Conservation (phyloP, 2,888 invertebrate species). For the Scelioninae gen. 1 region DNA sequence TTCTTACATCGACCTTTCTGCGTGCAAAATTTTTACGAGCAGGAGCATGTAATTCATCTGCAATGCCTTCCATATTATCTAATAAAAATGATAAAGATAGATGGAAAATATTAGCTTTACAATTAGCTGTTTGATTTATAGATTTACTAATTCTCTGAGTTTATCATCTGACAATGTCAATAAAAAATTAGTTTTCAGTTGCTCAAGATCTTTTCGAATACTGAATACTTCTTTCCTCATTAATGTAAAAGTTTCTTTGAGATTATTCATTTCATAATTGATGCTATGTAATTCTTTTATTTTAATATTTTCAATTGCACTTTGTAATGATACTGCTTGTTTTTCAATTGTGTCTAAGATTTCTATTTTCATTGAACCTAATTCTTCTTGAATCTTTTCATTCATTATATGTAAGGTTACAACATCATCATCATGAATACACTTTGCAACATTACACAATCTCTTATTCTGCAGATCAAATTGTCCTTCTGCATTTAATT, state of each 20-base stretch:
- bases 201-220: too few species aligned
- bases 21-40: neutral
- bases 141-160: too few species aligned
- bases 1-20: neutral
- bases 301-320: neutral
- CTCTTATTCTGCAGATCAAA: slow-evolving; percentile 10
- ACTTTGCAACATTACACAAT: neutral
- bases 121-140: too few species aligned
- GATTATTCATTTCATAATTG: too few species aligned
- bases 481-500: slow-evolving; percentile 5
- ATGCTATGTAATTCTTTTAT: neutral
- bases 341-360: neutral
- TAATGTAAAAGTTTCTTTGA: too few species aligned
- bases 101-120: neutral
- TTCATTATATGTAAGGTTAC: neutral
- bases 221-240: too few species aligned
- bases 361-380: neutral
- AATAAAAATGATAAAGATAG: neutral
- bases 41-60: neutral
- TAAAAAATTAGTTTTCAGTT: too few species aligned
- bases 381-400: neutral
- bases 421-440: neutral
- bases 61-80: neutral
- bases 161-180: too few species aligned
- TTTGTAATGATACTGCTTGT: neutral